Conservation (phyloP, 2,113 vertebrate genomes). For the Oryzias melastigma region DNA sequence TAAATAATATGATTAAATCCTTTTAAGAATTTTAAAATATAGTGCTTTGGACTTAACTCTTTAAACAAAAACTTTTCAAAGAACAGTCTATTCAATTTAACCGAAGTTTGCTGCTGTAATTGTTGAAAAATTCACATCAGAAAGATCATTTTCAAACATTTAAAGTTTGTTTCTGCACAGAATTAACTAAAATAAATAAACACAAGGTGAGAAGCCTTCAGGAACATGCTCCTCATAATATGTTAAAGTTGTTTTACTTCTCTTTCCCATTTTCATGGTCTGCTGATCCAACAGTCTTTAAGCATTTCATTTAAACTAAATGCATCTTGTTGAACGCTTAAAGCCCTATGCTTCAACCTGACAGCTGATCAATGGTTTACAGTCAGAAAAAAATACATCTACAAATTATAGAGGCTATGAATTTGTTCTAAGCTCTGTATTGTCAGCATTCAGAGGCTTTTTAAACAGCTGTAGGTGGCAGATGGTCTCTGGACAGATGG, state of each 20-base stretch:
- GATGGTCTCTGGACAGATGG: slow-evolving; percentile 13
- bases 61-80: too few relatives aligned
- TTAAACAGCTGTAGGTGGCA: slow-evolving; percentile 16
- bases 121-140: too few relatives aligned
- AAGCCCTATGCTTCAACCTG: slow-evolving; percentile 15
- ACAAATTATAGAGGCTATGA: neutral
- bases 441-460: slow-evolving; percentile 5
- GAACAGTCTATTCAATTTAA: too few relatives aligned
- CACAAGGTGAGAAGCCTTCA: slow-evolving; percentile 11
- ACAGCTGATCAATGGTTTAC: slow-evolving; percentile 40
- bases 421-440: slow-evolving; percentile 16
- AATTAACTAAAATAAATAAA: too few relatives aligned
- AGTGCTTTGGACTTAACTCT: too few relatives aligned
- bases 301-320: slow-evolving; percentile 23
- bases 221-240: slow-evolving; percentile 30
- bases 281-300: slow-evolving; percentile 28
- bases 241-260: slow-evolving; percentile 31
- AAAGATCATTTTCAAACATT: too few relatives aligned
- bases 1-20: too few relatives aligned
- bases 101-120: too few relatives aligned
- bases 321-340: slow-evolving; percentile 24
- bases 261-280: slow-evolving; percentile 34
- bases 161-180: neutral
- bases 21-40: too few relatives aligned
- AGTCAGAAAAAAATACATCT: neutral